Base-by-base conservation (phyloP, 2,797 vertebrate genomes). In the Varecia variegata region DNA sequence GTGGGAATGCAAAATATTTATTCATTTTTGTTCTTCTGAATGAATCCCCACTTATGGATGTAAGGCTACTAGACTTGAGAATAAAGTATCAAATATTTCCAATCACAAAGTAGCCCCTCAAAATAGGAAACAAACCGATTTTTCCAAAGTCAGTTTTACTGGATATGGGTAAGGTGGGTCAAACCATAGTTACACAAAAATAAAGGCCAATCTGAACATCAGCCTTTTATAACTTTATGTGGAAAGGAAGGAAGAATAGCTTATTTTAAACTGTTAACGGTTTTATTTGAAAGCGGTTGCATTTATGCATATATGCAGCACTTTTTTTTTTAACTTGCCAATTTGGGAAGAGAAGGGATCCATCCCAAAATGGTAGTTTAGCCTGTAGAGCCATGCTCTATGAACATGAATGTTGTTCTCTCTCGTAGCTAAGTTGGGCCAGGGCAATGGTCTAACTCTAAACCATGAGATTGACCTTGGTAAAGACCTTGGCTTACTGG, bases 1-100 rank as follows among this genome's bases (percentile, higher is more conserved):
- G 23, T 86, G 60, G 43, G 82, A 90, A 94, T 54, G 30, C 11
- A 81, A 67, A 60, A 50, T n/a, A 45, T 15, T 9, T 40, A 30
- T 84, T 79, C 90, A 56, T 90, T 89, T 82, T 91, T 92, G 30
- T 96, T 94, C 43, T 92, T 96, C 60, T 94, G 58, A 91, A 93
- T 89, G 92, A 91, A 80, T 86, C n/a, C 62, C 58, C 71, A 88
- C 35, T 68, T 92, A 82, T 65, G 10, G 35, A 79, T 86, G 4
- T 80, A 87, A 60, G 62, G 73, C 82, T 96, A 88, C 45, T 71
- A 58, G 45, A 88, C 77, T 73, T 93, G 45, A 92, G 77, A 76
- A 65, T 70, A 27, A 43, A 45, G 32, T 32, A 90, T 90, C 87
- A 97, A 70, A 70, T 58, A 84, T 96, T 95, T 95, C 27, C 27